Evolutionary conservation across 2,888 invertebrate genomes (phyloP).

Genomic region (Drosophila austrosaltans): DNA sequence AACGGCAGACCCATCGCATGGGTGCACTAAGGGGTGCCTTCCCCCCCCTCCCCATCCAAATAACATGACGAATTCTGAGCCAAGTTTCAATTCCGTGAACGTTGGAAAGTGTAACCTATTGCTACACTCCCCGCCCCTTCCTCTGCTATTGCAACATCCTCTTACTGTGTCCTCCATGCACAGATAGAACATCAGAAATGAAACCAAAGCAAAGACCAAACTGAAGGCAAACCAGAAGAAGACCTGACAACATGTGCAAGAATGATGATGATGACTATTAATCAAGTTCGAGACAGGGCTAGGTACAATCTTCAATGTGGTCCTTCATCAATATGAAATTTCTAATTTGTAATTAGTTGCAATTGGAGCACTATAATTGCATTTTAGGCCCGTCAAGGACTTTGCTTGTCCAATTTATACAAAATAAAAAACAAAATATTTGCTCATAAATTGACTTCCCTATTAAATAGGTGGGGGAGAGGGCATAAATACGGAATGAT

Average conservation of each 20-base stretch:
- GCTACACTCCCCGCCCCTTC: no score
- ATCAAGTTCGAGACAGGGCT: neutral
- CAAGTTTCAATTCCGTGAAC: neutral
- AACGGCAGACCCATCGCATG: neutral
- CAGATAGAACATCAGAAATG: neutral
- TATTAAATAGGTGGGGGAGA: neutral
- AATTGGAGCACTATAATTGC: constrained; percentile 8
- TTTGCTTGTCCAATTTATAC: constrained; percentile 1
- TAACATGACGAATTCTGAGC: neutral
- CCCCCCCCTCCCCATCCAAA: neutral
- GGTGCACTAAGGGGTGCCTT: neutral
- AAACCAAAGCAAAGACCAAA: neutral
- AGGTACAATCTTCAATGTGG: neutral
- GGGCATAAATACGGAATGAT: neutral
- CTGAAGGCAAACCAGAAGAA: neutral
- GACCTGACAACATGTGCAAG: neutral
- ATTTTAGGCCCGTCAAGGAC: constrained; percentile 5
- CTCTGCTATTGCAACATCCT: neutral
- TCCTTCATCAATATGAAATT: neutral
- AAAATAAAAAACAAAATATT: constrained; percentile 1
- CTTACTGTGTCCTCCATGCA: neutral
- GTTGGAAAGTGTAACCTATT: neutral
- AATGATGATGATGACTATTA: constrained; percentile 3
- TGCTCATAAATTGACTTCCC: constrained; percentile 7
- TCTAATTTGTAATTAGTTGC: constrained; percentile 10